These are phyloP conservation scores for Mimumesa dahlbomi DNA, from an alignment of 2,888 invertebrate genomes.

Conservation along the genomic window DNA sequence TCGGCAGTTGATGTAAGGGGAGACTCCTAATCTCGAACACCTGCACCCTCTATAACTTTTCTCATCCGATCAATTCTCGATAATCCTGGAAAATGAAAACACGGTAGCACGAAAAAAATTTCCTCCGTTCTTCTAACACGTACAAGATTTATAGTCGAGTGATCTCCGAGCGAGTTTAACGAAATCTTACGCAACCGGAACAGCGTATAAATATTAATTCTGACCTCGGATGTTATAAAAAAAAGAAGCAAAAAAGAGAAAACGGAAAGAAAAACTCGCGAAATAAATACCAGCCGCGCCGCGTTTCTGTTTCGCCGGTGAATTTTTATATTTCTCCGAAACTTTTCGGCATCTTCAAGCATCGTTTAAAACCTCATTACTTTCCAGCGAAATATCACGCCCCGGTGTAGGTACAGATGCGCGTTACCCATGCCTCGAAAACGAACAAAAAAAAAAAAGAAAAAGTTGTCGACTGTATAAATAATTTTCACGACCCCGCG, in stretches of 20 bases:
- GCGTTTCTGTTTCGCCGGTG: conserved; percentile 7
- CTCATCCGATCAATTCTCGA: conserved; percentile 58
- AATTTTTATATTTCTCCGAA: conserved; percentile 24
- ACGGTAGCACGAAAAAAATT: conserved; percentile 14
- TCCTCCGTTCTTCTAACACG: neutral
- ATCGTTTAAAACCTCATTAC: conserved; percentile 40
- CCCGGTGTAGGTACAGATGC: neutral
- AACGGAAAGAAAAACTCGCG: too few species aligned
- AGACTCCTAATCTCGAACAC: conserved; percentile 54
- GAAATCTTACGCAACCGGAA: conserved; percentile 32
- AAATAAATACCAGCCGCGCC: conserved; percentile 27
- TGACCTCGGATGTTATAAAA: conserved; percentile 36
- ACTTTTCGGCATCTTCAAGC: conserved; percentile 22
- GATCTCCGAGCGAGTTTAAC: conserved; percentile 38
- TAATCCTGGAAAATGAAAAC: conserved; percentile 57
- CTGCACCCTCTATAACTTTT: conserved; percentile 58
- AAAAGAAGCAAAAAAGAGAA: too few species aligned
- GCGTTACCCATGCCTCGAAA: neutral
- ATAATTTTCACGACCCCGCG: neutral
- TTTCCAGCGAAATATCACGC: neutral
- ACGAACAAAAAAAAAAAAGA: neutral
- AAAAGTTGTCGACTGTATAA: conserved; percentile 15
- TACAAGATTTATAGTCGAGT: conserved; percentile 18
- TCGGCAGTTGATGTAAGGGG: conserved; percentile 6
- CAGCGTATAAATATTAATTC: conserved; percentile 52